A percentile compares a stretch with the other conserved stretches of the same genome.
Conservation (phyloP, 2,113 vertebrate species). For the Leiothrix lutea region DNA sequence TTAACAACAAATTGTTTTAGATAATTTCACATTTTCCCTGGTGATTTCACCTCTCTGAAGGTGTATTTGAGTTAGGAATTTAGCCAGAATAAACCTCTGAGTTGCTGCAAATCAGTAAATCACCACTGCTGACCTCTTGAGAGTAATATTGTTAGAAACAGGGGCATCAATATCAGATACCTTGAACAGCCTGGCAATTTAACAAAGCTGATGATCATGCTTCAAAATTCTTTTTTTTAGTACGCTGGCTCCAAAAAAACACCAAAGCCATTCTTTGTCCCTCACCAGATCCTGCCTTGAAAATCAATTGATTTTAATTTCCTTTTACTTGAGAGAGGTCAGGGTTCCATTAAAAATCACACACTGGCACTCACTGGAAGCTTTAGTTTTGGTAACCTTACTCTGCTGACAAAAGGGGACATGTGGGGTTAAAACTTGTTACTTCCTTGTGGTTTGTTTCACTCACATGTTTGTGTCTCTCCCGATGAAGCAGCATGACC, state of each 20-base stretch:
- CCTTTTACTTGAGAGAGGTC: background rate
- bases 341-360: background rate
- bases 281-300: background rate
- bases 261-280: background rate
- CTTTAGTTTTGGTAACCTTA: background rate
- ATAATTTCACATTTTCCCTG: background rate
- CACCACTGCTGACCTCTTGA: background rate
- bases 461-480: background rate
- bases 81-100: background rate
- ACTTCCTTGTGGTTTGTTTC: background rate
- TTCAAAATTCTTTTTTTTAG: background rate
- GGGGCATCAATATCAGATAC: background rate
- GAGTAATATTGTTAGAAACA: background rate
- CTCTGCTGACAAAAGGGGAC: background rate
- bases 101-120: background rate
- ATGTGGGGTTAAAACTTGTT: background rate
- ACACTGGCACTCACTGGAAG: background rate
- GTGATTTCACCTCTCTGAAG: background rate
- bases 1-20: background rate
- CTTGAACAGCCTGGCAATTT: background rate
- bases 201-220: background rate
- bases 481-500: background rate
- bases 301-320: background rate
- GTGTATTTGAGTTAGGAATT: background rate
- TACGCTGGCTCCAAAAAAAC: background rate